Evolutionary conservation across 1,140 invertebrate species (phyloP).

Genomic region (Contarinia nasturtii): DNA sequence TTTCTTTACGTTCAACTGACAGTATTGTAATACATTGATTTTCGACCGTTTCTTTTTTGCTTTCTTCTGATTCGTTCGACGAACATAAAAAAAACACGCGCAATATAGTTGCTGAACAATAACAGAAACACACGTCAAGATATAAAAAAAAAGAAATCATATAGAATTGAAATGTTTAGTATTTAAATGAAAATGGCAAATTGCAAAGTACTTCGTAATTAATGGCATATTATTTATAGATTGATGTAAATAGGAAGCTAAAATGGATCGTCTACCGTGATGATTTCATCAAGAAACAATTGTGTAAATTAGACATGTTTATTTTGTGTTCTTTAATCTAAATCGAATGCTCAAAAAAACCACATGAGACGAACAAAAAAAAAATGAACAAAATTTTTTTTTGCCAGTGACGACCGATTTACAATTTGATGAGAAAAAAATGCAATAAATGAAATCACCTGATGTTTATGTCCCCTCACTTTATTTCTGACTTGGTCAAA

Average conservation of each 20-base stretch:
- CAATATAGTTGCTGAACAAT: not conserved
- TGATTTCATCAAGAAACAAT: not conserved
- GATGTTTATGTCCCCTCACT: too few relatives aligned
- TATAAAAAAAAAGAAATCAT: not conserved
- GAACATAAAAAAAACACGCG: not conserved
- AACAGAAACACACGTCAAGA: too few relatives aligned
- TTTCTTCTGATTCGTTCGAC: not conserved
- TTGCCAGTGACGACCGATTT: not conserved
- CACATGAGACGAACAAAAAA: not conserved
- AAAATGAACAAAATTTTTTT: not conserved
- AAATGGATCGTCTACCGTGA: not conserved
- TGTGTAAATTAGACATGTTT: not conserved
- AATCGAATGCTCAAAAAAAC: not conserved
- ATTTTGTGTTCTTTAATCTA: not conserved
- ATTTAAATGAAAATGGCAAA: not conserved
- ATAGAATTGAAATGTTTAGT: not conserved
- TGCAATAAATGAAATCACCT: too few relatives aligned
- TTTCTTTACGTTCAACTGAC: too few relatives aligned
- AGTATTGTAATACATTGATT: too few relatives aligned
- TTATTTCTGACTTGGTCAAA: too few relatives aligned
- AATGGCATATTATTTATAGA: not conserved
- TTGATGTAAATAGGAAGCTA: not conserved
- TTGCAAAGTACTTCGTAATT: not conserved
- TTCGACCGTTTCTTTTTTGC: too few relatives aligned
- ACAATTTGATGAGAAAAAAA: too few relatives aligned